These are phyloP conservation scores for Dascillus cervinus DNA, from an alignment of 2,888 invertebrate species.

Conservation along the genomic window DNA sequence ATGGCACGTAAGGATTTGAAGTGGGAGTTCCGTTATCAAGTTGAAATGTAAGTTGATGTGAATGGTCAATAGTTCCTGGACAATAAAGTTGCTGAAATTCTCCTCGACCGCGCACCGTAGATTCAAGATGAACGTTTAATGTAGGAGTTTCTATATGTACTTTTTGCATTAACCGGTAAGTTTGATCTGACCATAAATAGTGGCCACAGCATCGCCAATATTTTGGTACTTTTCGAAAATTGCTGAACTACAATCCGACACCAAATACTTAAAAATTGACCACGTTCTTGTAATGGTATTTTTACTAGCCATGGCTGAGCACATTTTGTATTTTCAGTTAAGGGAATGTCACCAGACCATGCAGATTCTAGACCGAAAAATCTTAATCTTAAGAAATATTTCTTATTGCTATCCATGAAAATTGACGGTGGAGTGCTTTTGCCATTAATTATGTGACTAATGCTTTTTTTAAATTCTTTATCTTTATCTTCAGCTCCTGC, in stretches of 20 bases:
- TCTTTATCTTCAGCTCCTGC: conserved; percentile 36
- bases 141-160: conserved; percentile 56
- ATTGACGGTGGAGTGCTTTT: conserved; percentile 45
- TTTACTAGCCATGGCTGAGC: conserved; percentile 81
- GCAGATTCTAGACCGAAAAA: conserved; percentile 50
- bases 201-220: conserved; percentile 72
- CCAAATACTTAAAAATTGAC: conserved; percentile 74
- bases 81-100: conserved; percentile 56
- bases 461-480: conserved; percentile 37
- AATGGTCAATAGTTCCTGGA: conserved; percentile 62
- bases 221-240: conserved; percentile 45
- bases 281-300: conserved; percentile 63
- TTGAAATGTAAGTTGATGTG: conserved; percentile 61
- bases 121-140: conserved; percentile 46
- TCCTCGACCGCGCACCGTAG: conserved; percentile 53
- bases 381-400: conserved; percentile 48
- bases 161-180: conserved; percentile 60
- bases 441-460: conserved; percentile 38
- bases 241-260: conserved; percentile 67
- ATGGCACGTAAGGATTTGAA: conserved; percentile 48
- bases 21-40: conserved; percentile 47
- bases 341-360: conserved; percentile 76
- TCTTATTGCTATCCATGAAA: conserved; percentile 41
- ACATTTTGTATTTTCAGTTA: conserved; percentile 61
- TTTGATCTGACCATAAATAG: conserved; percentile 78